phyloP scores from a whole-genome alignment of 2,888 invertebrate species.

The Trichopria drosophilae region DNA sequence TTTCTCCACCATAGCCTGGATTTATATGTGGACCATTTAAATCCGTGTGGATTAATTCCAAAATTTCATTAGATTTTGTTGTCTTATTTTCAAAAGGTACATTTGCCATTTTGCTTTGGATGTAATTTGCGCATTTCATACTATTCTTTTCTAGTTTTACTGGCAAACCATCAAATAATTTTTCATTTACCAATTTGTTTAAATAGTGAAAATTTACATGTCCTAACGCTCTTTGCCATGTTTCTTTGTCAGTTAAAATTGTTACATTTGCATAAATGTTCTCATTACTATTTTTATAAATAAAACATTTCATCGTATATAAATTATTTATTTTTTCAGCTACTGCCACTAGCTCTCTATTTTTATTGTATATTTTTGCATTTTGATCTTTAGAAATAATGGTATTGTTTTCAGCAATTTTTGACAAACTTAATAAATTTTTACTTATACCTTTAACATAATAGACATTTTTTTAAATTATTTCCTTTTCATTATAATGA shows the following conservation, averaged over 20 bases:
- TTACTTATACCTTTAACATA: conserved; percentile 5
- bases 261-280: too few species aligned
- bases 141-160: conserved; percentile 10
- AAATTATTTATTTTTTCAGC: conserved; percentile 10
- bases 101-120: too few species aligned
- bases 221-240: conserved; percentile 31
- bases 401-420: conserved; percentile 6
- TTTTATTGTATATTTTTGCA: conserved; percentile 9
- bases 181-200: conserved; percentile 15
- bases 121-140: conserved; percentile 28
- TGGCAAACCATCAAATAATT: conserved; percentile 22
- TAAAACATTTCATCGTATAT: conserved; percentile 16
- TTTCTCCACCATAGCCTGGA: conserved; percentile 1
- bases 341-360: conserved; percentile 13
- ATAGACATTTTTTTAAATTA: conserved; percentile 1
- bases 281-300: too few species aligned
- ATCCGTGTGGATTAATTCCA: too few species aligned
- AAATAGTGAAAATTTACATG: conserved; percentile 33
- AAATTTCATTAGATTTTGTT: too few species aligned
- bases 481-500: conserved; percentile 2
- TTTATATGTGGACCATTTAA: conserved; percentile 19
- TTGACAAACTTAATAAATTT: conserved; percentile 5
- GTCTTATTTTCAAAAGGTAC: too few species aligned
- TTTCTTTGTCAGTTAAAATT: conserved; percentile 26
- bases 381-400: conserved; percentile 1